Conservation (phyloP, 1,140 invertebrate species). For the Bombus cullumanus region DNA sequence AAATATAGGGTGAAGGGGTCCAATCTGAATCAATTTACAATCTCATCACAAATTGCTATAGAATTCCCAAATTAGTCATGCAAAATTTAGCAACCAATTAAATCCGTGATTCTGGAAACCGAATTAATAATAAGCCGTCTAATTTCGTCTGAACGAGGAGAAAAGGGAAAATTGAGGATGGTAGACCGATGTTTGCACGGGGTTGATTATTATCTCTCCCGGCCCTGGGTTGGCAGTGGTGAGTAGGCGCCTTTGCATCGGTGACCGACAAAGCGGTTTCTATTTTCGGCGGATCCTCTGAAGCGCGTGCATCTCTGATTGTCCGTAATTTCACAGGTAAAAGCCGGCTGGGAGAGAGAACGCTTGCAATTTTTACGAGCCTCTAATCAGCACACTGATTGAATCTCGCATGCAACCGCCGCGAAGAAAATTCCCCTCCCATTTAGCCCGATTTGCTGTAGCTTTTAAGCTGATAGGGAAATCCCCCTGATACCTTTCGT, state of each 20-base stretch:
- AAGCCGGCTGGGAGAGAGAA: neutral
- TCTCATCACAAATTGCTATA: neutral
- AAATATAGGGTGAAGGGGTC: no score
- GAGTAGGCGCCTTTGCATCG: neutral
- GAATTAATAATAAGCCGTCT: neutral
- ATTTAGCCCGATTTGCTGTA: neutral
- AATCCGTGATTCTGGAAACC: neutral
- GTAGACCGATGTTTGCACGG: slow-evolving; percentile 10
- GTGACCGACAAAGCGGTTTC: slow-evolving; percentile 1
- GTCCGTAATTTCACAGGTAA: slow-evolving; percentile 8
- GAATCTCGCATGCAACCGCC: slow-evolving; percentile 36
- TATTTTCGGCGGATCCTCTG: neutral
- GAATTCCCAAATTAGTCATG: neutral
- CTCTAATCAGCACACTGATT: slow-evolving; percentile 44
- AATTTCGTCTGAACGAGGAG: neutral
- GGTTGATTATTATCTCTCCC: slow-evolving; percentile 5
- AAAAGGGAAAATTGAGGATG: neutral
- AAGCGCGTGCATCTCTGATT: slow-evolving; percentile 21
- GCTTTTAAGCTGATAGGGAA: neutral
- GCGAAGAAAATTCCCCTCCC: slow-evolving; percentile 21
- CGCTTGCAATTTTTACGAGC: slow-evolving; percentile 45
- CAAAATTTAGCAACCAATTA: neutral
- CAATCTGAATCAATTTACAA: no score
- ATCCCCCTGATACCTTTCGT: neutral
- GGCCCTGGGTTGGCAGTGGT: neutral